phyloP scores from a whole-genome alignment of 2,113 vertebrate species.

The Grus americana region DNA sequence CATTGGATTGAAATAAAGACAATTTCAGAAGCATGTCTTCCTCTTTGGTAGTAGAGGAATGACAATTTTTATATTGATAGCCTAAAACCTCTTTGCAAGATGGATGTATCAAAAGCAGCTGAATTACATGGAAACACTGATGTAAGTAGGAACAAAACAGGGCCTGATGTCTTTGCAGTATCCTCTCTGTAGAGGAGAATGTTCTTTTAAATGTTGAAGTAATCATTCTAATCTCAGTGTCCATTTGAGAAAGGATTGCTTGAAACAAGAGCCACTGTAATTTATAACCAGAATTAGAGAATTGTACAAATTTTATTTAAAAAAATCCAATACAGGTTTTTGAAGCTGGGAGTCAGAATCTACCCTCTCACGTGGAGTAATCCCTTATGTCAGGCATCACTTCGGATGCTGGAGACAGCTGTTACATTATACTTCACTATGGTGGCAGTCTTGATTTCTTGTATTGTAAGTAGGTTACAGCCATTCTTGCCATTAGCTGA shows the following conservation, averaged over 20 bases:
- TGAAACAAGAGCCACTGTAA: background rate
- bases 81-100: background rate
- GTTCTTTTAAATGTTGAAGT: background rate
- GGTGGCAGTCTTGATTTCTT: background rate
- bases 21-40: background rate
- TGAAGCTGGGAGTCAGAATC: background rate
- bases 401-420: background rate
- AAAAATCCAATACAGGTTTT: background rate
- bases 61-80: background rate
- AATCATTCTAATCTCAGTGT: background rate
- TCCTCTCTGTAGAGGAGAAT: background rate
- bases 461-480: background rate
- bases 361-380: background rate
- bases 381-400: background rate
- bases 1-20: background rate
- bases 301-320: background rate
- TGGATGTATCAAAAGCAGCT: background rate
- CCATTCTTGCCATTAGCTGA: background rate
- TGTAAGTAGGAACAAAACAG: background rate
- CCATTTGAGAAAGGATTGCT: background rate
- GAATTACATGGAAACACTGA: background rate
- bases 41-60: background rate
- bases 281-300: background rate
- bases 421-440: background rate
- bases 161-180: background rate